Conservation (phyloP, 1,140 invertebrate genomes). For the Episyrphus balteatus region DNA sequence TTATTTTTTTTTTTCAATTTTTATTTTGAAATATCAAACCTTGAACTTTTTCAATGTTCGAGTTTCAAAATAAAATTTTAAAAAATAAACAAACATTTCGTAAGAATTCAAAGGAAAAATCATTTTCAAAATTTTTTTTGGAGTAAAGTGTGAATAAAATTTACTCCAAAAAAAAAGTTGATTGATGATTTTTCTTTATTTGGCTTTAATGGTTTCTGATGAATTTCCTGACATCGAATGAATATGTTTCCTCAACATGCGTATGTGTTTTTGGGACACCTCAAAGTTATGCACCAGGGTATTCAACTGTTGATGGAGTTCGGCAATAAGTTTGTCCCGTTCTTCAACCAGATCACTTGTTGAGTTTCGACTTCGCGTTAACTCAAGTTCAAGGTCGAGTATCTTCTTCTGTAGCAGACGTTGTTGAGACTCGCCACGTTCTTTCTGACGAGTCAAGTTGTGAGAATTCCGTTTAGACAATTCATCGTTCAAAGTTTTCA, state of each 20-base stretch:
- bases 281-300: conserved; percentile 32
- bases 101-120: too few relatives aligned
- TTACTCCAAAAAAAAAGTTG: too few relatives aligned
- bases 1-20: too few relatives aligned
- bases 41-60: too few relatives aligned
- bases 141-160: too few relatives aligned
- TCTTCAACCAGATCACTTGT: conserved; percentile 27
- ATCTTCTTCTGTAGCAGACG: conserved; percentile 29
- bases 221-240: conserved; percentile 21
- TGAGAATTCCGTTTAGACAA: conserved; percentile 17
- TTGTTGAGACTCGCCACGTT: conserved; percentile 27
- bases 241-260: conserved; percentile 25
- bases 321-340: conserved; percentile 27
- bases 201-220: too few relatives aligned
- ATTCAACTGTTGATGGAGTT: conserved; percentile 28
- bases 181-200: not conserved
- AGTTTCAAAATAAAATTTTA: too few relatives aligned
- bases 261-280: conserved; percentile 32
- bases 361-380: conserved; percentile 28
- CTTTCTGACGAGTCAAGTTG: conserved; percentile 24
- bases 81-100: too few relatives aligned
- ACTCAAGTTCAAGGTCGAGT: conserved; percentile 26
- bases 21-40: too few relatives aligned
- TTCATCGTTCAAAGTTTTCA: conserved; percentile 12
- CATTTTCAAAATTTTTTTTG: too few relatives aligned